Evolutionary conservation across 1,140 invertebrate genomes (phyloP), one percentile per base, ranked within the genome.

Genomic region (Atopsyche davidsoni): DNA sequence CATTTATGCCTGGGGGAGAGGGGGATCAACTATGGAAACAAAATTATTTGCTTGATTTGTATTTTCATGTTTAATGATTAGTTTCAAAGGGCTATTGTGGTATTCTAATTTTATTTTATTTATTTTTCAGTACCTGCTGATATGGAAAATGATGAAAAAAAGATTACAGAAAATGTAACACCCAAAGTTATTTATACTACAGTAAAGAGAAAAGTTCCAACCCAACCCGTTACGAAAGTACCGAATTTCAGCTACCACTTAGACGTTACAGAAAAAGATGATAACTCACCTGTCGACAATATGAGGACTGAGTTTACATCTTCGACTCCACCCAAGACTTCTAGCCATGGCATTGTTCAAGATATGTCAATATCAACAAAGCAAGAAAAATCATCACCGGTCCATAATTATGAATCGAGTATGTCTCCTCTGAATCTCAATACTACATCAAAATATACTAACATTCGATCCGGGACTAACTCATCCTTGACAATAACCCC

Each of bases 371-470:
- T n/a, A n/a, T n/a, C n/a, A 17, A 53, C 51, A 6, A 58, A 58
- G 36, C 42, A 46, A 39, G 55, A 58, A 25, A 53, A 51, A 16
- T 34, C 46, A 10, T 58, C 55, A 2, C 55, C 55, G 1, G 6
- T 51, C 17, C 51, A 58, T 39, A 50, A 34, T 17, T 58, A 58
- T 24, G 55, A 58, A 42, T 53, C 55, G 10, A 58, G 55, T 46
- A 43, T 58, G 45, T 58, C 55, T 3, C 55, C 55, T 2, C 34
- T 58, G 10, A 53, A 58, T 43, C 39, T 58, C 13, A 58, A 58
- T 16, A 45, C 51, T 7, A 23, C n/a, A 7, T 28, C 18, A 7
- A 47, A 55, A 18, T 51, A 36, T 25, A 23, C 47, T 11, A 19
- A 39, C 17, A 10, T 31, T 17, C 51, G 49, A 45, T 9, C 18